A percentile compares a stretch with the other conserved stretches of the same genome.
These are phyloP conservation scores for Rhodinocichla rosea DNA, from an alignment of 2,113 vertebrate species.

Conservation along the genomic window DNA sequence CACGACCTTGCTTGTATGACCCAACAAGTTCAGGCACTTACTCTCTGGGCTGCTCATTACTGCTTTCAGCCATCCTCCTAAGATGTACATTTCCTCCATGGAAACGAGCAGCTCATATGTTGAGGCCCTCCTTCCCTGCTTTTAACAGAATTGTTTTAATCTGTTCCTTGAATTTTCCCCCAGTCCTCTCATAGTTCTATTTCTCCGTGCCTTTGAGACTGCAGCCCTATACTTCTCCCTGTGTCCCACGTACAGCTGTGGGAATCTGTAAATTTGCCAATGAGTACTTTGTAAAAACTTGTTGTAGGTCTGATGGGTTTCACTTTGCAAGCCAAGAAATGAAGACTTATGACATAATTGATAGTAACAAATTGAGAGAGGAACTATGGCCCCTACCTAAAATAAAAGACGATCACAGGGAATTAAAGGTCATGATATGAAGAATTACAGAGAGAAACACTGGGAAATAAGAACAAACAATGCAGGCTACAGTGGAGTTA, in stretches of 20 bases:
- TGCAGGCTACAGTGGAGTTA: slow-evolving; percentile 13
- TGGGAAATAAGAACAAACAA: slow-evolving; percentile 15
- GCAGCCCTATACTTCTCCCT: neutral
- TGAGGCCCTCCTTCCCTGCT: neutral
- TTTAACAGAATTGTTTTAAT: neutral
- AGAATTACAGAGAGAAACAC: neutral
- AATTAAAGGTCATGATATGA: neutral
- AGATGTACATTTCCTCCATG: neutral
- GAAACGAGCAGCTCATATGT: neutral
- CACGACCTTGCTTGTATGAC: neutral
- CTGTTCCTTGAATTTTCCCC: neutral
- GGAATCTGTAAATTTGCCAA: slow-evolving; percentile 26
- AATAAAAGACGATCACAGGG: slow-evolving; percentile 1
- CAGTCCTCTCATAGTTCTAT: neutral
- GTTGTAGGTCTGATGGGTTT: neutral
- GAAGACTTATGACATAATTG: neutral
- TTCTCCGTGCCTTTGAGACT: neutral
- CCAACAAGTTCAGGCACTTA: neutral
- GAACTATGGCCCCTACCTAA: neutral
- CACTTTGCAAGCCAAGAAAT: neutral
- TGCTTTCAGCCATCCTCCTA: neutral
- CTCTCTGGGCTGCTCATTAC: neutral
- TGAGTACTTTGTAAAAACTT: neutral
- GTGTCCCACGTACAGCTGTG: neutral
- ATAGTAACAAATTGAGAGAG: slow-evolving; percentile 7